phyloP scores from a whole-genome alignment of 1,140 invertebrate species.

The Paramacrobiotus metropolitanus region DNA sequence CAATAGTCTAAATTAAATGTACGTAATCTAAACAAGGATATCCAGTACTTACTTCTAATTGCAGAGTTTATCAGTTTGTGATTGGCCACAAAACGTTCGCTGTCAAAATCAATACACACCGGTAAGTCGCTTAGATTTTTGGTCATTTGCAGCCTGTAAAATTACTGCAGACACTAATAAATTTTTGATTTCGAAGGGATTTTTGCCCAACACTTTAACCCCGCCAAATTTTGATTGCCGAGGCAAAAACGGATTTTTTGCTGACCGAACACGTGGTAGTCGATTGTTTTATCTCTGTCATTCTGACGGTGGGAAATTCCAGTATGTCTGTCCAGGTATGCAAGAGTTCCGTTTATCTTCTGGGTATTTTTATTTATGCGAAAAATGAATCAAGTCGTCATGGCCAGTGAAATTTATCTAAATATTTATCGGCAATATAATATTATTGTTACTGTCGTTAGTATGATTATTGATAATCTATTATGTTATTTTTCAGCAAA shows the following conservation, averaged over 20 bases:
- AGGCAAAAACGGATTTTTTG: not conserved
- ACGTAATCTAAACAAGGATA: too few species aligned
- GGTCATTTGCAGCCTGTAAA: not conserved
- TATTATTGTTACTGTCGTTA: too few species aligned
- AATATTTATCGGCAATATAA: too few species aligned
- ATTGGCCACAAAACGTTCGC: conserved; percentile 1
- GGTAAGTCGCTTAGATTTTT: not conserved
- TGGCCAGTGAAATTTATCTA: too few species aligned
- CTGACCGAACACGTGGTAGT: not conserved
- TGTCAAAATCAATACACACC: not conserved
- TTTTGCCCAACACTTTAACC: not conserved
- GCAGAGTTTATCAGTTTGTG: not conserved
- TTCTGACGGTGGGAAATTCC: not conserved
- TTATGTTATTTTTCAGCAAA: not conserved
- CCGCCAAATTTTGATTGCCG: conserved; percentile 1
- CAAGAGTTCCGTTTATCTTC: too few species aligned
- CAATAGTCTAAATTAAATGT: not conserved
- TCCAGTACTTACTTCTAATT: not conserved
- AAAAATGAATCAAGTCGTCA: too few species aligned
- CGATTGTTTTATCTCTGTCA: not conserved
- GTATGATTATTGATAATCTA: too few species aligned
- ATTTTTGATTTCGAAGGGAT: not conserved
- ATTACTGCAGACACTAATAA: not conserved
- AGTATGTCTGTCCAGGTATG: not conserved
- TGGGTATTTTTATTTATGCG: too few species aligned